phyloP scores from a whole-genome alignment of 1,140 invertebrate species.

The Drosophila fuyamai region DNA sequence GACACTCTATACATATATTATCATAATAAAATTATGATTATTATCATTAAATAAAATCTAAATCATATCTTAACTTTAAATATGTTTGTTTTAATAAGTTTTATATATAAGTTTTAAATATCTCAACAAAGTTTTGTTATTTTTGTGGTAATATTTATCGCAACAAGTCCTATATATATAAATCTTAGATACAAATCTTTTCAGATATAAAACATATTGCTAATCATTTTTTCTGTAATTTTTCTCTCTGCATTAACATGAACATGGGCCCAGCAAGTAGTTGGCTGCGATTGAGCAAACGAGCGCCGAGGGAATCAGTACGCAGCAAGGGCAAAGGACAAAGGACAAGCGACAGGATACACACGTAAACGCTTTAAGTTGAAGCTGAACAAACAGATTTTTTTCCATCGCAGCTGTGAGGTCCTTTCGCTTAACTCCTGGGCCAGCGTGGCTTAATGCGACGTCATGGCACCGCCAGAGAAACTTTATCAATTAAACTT shows the following conservation, averaged over 20 bases:
- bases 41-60: too few species aligned
- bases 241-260: slow-evolving; percentile 11
- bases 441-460: slow-evolving; percentile 63
- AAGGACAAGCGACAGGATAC: slow-evolving; percentile 46
- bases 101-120: too few species aligned
- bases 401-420: slow-evolving; percentile 48
- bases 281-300: slow-evolving; percentile 79
- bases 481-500: slow-evolving; percentile 83
- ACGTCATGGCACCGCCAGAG: slow-evolving; percentile 74
- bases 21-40: too few species aligned
- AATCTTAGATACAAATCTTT: too few species aligned
- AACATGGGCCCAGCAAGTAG: slow-evolving; percentile 43
- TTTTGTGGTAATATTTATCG: too few species aligned
- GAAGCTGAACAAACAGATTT: slow-evolving; percentile 81
- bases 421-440: slow-evolving; percentile 8
- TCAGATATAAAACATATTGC: too few species aligned
- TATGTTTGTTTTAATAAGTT: too few species aligned
- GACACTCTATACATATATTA: too few species aligned
- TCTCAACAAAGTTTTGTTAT: too few species aligned
- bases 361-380: slow-evolving; percentile 72
- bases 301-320: slow-evolving; percentile 75
- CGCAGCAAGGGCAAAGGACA: slow-evolving; percentile 45
- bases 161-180: too few species aligned
- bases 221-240: neutral
- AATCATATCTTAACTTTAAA: too few species aligned